These are phyloP conservation scores for Melinopterus prodromus DNA, from an alignment of 2,888 invertebrate genomes.

Conservation along the genomic window DNA sequence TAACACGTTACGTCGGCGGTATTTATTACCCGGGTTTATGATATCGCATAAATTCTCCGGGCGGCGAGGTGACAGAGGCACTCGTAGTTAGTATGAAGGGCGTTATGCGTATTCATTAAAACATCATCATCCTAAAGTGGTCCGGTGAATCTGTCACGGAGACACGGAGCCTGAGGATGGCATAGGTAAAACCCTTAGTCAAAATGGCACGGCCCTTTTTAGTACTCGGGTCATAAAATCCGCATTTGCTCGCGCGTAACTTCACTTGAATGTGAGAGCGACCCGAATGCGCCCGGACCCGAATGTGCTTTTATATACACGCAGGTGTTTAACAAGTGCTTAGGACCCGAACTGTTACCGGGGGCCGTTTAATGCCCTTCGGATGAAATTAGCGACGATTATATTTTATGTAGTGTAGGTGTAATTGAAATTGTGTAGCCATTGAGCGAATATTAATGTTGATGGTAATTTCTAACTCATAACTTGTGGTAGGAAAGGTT, in stretches of 20 bases:
- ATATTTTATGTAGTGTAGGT: too few species aligned
- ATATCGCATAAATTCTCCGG: too few species aligned
- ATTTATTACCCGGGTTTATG: too few species aligned
- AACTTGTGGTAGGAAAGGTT: too few species aligned
- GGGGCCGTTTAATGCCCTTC: too few species aligned
- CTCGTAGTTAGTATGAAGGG: neutral
- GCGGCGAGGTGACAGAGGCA: too few species aligned
- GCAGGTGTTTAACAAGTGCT: neutral
- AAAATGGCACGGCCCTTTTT: neutral
- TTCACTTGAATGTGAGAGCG: neutral
- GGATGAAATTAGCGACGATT: too few species aligned
- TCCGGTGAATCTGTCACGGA: neutral
- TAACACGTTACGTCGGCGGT: too few species aligned
- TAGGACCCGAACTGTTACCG: neutral
- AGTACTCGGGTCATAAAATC: neutral
- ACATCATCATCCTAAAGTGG: neutral
- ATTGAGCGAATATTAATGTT: too few species aligned
- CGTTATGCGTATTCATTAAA: neutral
- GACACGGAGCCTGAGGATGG: neutral
- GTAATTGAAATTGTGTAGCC: too few species aligned
- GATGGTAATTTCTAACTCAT: too few species aligned
- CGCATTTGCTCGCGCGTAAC: neutral
- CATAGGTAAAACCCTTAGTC: neutral
- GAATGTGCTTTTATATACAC: neutral
- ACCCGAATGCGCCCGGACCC: too few species aligned